Percentiles rank a stretch among this genome's conserved stretches.
These are phyloP conservation scores for Campylomormyrus numenius DNA, from an alignment of 2,113 vertebrate genomes.

Conservation along the genomic window DNA sequence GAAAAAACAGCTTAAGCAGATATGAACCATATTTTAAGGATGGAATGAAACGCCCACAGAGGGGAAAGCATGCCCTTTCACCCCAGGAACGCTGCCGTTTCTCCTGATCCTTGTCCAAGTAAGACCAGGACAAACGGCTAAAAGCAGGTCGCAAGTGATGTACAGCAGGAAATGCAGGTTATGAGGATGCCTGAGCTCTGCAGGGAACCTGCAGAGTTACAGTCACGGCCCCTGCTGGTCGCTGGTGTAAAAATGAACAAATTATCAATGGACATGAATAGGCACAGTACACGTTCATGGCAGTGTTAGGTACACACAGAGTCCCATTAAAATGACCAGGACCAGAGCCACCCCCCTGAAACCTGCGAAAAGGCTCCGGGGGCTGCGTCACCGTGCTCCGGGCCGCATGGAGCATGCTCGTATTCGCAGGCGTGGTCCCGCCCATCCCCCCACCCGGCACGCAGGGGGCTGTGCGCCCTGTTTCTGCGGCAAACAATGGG, in stretches of 20 bases:
- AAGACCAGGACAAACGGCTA: background rate
- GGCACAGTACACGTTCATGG: background rate
- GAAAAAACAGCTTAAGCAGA: background rate
- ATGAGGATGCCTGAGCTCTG: background rate
- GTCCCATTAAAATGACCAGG: background rate
- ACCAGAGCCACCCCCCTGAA: background rate
- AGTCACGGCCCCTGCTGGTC: background rate
- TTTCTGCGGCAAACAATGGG: background rate
- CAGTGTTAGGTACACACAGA: background rate
- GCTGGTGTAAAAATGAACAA: background rate
- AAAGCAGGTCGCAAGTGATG: background rate
- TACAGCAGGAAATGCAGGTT: background rate
- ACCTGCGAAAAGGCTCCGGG: background rate
- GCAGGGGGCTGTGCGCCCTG: background rate
- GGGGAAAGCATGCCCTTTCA: background rate
- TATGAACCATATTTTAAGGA: background rate
- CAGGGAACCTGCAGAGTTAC: background rate
- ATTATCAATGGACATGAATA: background rate
- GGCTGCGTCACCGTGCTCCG: background rate
- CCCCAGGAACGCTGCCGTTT: background rate
- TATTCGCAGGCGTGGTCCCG: slow-evolving; percentile 68
- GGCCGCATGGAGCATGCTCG: slow-evolving; percentile 67
- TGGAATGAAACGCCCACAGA: background rate
- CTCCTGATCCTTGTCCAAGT: background rate
- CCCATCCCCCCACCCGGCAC: background rate